These are phyloP conservation scores for Pocota personata DNA, from an alignment of 2,888 invertebrate species.

Conservation along the genomic window DNA sequence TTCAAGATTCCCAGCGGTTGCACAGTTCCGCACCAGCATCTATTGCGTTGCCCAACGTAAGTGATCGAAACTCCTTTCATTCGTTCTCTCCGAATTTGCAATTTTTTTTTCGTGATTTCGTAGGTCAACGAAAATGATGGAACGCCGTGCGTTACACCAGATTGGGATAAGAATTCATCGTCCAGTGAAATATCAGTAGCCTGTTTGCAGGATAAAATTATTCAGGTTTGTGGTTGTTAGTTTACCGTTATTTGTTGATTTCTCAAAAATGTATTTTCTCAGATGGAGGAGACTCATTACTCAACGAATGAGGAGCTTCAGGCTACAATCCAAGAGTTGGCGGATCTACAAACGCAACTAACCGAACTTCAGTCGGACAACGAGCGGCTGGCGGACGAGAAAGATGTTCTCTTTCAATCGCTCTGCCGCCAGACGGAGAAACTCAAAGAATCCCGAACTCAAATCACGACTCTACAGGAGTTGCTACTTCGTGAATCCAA, in stretches of 20 bases:
- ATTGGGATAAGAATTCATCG: conserved; percentile 96
- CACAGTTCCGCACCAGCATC: conserved; percentile 93
- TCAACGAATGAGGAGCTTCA: conserved; percentile 96
- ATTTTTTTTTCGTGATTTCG: neutral
- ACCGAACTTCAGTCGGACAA: conserved; percentile 94
- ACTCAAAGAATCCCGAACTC: conserved; percentile 91
- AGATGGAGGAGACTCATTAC: conserved; percentile 83
- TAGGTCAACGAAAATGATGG: conserved; percentile 84
- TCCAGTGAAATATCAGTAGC: conserved; percentile 96
- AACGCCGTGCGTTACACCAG: conserved; percentile 90
- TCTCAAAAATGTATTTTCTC: conserved; percentile 19
- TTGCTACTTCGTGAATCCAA: conserved; percentile 89
- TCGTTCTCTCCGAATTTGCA: neutral
- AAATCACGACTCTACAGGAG: conserved; percentile 93
- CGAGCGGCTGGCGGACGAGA: conserved; percentile 93
- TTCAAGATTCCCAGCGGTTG: conserved; percentile 88
- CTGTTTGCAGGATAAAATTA: conserved; percentile 95
- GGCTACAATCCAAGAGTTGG: conserved; percentile 95
- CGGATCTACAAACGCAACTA: conserved; percentile 94
- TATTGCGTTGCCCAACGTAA: conserved; percentile 85
- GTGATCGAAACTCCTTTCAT: conserved; percentile 51
- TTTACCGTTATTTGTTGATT: neutral
- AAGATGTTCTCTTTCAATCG: conserved; percentile 94
- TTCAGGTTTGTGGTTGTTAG: conserved; percentile 85
- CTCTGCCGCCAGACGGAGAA: conserved; percentile 96